These are phyloP conservation scores for Heliconius erato DNA, from an alignment of 2,888 invertebrate genomes.

Conservation along the genomic window DNA sequence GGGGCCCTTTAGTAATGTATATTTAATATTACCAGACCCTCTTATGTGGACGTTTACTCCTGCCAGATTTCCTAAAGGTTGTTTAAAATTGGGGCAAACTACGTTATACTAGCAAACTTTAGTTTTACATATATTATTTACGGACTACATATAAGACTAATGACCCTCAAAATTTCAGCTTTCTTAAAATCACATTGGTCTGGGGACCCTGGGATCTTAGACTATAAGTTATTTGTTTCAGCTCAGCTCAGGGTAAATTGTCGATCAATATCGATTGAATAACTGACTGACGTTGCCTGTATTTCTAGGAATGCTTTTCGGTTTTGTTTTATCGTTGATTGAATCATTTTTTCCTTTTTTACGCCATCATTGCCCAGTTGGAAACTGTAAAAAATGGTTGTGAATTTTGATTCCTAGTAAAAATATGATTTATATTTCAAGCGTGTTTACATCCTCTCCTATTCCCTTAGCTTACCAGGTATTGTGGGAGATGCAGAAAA, in stretches of 20 bases:
- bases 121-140: no score
- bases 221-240: not conserved
- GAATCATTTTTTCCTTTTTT: not conserved
- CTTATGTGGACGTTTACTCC: no score
- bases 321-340: not conserved
- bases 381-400: not conserved
- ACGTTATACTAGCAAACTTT: no score
- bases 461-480: not conserved
- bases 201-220: no score
- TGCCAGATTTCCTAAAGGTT: no score
- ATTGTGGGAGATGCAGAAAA: not conserved
- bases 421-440: not conserved
- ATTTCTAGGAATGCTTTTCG: not conserved
- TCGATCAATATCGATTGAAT: slow-evolving; percentile 20
- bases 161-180: no score
- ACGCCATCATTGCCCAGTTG: not conserved
- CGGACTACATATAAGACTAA: no score
- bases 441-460: not conserved
- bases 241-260: not conserved
- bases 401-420: not conserved
- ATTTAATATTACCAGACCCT: no score
- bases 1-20: no score
- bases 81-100: no score
- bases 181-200: no score
- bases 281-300: slow-evolving; percentile 6